Base-by-base conservation (phyloP, 1,140 invertebrate species). In the Drosophila nigromelanica region DNA sequence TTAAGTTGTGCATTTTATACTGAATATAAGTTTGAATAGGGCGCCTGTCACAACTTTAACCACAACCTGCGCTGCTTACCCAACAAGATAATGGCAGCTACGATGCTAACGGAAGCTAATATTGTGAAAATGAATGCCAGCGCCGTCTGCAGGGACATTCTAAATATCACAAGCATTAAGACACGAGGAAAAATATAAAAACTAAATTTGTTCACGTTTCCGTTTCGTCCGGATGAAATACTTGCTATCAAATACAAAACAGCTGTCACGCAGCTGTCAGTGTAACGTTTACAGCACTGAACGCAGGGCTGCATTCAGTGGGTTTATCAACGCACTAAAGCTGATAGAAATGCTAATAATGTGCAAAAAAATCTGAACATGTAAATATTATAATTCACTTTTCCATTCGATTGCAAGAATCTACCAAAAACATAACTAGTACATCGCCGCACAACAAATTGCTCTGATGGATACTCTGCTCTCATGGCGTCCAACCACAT, bases 11-110 rank as follows among this genome's bases (percentile, higher is more conserved):
- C 8, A 45, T 8, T 4, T 21, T 21, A 8, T 45, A 21, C 15
- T 21, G 3, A 10, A 18, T 11, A 45, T 6, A 10, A 1, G 8
- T 35, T 35, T 4, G 2, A 35, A 35, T 8, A 3, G 8, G 6
- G 33, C 33, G 7, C 33, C 8, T 8, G 33, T 4, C 33, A 35
- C 33, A 35, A 35, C 3, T 8, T 10, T 8, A 45, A 18, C 43
- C n/a, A 21, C 33, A 3, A 40, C 35, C 58, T 70, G 73, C 80
- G 43, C 58, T 70, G 73, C 83, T 91, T 91, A 91, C 90, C 90
- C 76, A 91, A 81, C 59, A 91, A 67, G 56, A 91, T 91, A 76
- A 91, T 89, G 11, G 85, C 75, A 54, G 83, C 87, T 51, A 91
- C 90, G 68, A 91, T 73, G 61, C 75, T 68, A 86, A 91, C 72